Conservation (phyloP, 2,797 vertebrate species). For the Lagodon rhomboides region DNA sequence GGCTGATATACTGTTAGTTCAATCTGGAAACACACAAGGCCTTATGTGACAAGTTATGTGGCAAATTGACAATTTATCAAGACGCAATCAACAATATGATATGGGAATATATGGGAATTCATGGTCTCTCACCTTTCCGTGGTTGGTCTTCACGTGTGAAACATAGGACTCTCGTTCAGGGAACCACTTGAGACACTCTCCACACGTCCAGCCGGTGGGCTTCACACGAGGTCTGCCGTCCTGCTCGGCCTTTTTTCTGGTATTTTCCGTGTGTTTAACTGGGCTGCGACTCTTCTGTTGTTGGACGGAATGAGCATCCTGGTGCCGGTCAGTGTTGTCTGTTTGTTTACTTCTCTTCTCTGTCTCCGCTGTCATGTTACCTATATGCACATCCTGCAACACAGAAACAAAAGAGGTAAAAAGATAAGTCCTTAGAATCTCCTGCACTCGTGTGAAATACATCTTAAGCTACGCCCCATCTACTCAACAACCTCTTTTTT, state of each 20-base stretch:
- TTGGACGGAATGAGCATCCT: slow-evolving; percentile 69
- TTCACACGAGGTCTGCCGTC: slow-evolving; percentile 83
- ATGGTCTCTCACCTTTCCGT: slow-evolving; percentile 88
- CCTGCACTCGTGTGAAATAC: too few species aligned
- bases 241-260: slow-evolving; percentile 74
- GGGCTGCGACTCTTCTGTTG: slow-evolving; percentile 68
- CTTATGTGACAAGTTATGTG: too few species aligned
- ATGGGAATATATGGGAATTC: too few species aligned
- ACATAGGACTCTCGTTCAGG: slow-evolving; percentile 92
- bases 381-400: slow-evolving; percentile 88
- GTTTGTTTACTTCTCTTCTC: slow-evolving; percentile 80
- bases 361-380: slow-evolving; percentile 84
- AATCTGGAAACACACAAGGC: not conserved
- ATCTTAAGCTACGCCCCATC: not conserved
- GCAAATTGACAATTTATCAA: too few species aligned
- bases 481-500: not conserved
- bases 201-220: slow-evolving; percentile 92
- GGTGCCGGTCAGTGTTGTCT: slow-evolving; percentile 62
- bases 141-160: slow-evolving; percentile 93
- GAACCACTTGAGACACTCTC: slow-evolving; percentile 92
- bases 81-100: too few species aligned
- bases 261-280: slow-evolving; percentile 53
- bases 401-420: slow-evolving; percentile 28
- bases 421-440: too few species aligned
- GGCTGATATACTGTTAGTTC: too few species aligned